Percentiles rank a stretch among this genome's conserved stretches.
Conservation (phyloP, 92 coral and sea anemone genomes). For the Anthopleura xanthogrammica region DNA sequence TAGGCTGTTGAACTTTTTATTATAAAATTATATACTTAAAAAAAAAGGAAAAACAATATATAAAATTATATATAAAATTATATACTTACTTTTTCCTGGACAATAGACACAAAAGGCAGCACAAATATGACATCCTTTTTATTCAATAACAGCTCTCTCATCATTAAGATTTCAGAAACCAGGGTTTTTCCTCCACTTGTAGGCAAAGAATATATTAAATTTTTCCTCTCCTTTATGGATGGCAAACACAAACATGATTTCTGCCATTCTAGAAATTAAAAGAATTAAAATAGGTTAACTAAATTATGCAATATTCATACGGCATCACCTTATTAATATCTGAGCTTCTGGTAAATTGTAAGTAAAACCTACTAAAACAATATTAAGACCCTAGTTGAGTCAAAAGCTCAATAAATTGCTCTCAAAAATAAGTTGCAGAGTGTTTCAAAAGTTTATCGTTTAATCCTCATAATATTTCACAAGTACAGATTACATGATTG, state of each 20-base stretch:
- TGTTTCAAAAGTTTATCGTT: no score
- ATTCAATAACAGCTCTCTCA: constrained; percentile 76
- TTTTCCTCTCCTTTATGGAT: constrained; percentile 66
- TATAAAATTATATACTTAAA: no score
- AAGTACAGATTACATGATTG: no score
- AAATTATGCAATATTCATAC: not conserved
- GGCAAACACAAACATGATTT: constrained; percentile 73
- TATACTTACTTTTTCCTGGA: constrained; percentile 86
- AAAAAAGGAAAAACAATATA: no score
- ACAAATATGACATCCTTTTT: constrained; percentile 83
- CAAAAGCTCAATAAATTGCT: no score
- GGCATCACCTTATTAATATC: not conserved
- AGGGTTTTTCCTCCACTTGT: constrained; percentile 98
- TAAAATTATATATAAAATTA: no score
- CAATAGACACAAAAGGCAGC: constrained; percentile 95
- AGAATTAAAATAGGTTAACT: not conserved
- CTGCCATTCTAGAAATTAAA: constrained; percentile 77
- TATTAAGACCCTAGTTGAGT: no score
- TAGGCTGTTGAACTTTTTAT: no score
- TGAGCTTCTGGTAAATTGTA: no score
- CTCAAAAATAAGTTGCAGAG: no score
- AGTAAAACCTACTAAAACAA: no score
- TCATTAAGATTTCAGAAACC: constrained; percentile 90
- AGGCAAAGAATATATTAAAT: constrained; percentile 90
- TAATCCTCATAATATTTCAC: no score